Evolutionary conservation across 2,888 invertebrate genomes (phyloP), one percentile per base, ranked within the genome.

Genomic region (Lymantria dispar): DNA sequence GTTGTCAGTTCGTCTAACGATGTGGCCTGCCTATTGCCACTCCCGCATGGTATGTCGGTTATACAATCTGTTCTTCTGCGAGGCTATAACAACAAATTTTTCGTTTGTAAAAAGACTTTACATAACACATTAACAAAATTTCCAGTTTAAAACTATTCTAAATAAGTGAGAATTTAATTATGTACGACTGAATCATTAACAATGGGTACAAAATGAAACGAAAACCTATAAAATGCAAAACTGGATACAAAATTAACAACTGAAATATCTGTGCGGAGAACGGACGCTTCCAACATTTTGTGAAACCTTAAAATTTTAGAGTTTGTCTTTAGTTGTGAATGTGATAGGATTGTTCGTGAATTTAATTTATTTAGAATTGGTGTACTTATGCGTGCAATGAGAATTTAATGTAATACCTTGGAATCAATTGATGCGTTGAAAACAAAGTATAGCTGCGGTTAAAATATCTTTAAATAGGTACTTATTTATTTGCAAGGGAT

Each of bases 281-380:
- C 22, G 22, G 22, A 3, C 22, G 22, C 22, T 22, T 3, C 22
- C 22, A 22, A 22, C 31, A 45, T 50, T 51, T 60, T 48, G 56
- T 37, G 70, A 72, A 64, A 61, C 71, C 72, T 58, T 69, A 70
- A 54, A 68, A 71, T 62, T 50, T 52, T 11, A 54, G 50, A 65
- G 52, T 60, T 40, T 61, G 56, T 53, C 45, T 14, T 41, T 38
- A 45, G 53, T 58, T 64, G 22, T 22, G 22, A 22, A 22, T 22
- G 2, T 22, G 5, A 22, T 22, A 54, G 29, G 22, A 45, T 43
- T 15, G 52, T 48, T 37, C 15, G 14, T 22, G 38, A 50, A 12
- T 38, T n/a, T n/a, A 38, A n/a, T 38, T 12, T 12, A 22, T 22
- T 22, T 22, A 22, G 5, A 22, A 22, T 22, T 22, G 22, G n/a